These are phyloP conservation scores for Ochlodes sylvanus DNA, from an alignment of 2,888 invertebrate species.

Conservation along the genomic window DNA sequence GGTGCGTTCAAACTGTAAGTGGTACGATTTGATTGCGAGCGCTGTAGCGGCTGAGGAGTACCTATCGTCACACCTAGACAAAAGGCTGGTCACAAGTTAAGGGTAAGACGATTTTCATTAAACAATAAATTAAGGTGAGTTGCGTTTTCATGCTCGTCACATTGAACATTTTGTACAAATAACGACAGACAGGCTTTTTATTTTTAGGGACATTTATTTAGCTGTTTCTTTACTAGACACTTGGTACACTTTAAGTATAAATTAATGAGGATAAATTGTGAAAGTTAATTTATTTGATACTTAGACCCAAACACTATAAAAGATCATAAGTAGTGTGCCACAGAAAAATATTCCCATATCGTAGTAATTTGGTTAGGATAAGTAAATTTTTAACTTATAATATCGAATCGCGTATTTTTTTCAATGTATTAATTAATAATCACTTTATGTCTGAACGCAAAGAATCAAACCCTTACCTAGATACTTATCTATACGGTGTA, in stretches of 20 bases:
- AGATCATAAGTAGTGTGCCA: no score
- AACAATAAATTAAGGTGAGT: conserved; percentile 19
- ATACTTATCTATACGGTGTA: conserved; percentile 22
- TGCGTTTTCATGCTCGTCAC: not conserved
- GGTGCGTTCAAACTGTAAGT: conserved; percentile 25
- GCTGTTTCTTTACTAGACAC: no score
- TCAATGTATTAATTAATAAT: no score
- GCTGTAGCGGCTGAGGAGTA: conserved; percentile 39
- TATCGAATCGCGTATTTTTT: no score
- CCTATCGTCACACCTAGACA: conserved; percentile 69
- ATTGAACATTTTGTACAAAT: not conserved
- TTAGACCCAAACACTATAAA: no score
- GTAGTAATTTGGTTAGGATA: no score
- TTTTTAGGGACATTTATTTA: no score
- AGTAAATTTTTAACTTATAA: no score
- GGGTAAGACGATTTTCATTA: conserved; percentile 22
- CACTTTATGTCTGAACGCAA: not conserved
- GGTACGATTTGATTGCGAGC: conserved; percentile 1
- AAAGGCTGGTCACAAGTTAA: conserved; percentile 52
- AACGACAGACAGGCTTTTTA: not conserved
- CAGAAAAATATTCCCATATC: no score
- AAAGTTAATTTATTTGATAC: no score
- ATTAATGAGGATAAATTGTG: not conserved
- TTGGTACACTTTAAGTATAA: not conserved
- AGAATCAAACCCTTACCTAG: not conserved